These are phyloP conservation scores for Barypeithes pellucidus DNA, from an alignment of 2,888 invertebrate genomes.

Conservation along the genomic window DNA sequence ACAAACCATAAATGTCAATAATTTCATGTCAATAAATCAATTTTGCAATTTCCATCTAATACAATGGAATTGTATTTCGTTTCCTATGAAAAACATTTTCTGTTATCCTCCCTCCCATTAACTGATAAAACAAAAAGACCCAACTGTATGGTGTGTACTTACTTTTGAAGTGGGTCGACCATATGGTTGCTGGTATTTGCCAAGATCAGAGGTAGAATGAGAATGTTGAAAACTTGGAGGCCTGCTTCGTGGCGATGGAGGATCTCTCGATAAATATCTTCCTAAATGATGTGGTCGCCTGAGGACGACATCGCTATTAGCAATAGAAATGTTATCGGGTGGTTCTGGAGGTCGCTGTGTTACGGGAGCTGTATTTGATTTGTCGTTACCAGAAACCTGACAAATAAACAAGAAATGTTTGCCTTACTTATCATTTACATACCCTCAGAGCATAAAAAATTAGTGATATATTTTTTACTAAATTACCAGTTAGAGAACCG, in stretches of 20 bases:
- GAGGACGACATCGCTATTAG: conserved; percentile 34
- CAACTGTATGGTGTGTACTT: too few relatives aligned
- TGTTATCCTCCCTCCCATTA: too few relatives aligned
- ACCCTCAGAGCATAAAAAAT: neutral
- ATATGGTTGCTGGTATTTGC: conserved; percentile 24
- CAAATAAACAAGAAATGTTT: too few relatives aligned
- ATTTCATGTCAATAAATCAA: too few relatives aligned
- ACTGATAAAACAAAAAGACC: too few relatives aligned
- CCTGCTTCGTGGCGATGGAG: neutral
- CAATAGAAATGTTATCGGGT: conserved; percentile 37
- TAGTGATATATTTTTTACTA: too few relatives aligned
- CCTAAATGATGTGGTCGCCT: conserved; percentile 26
- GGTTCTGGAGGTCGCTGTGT: conserved; percentile 7
- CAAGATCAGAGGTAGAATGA: conserved; percentile 39
- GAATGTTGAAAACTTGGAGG: conserved; percentile 24
- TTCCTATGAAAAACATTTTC: too few relatives aligned
- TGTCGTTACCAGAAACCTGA: conserved; percentile 10
- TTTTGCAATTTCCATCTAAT: too few relatives aligned
- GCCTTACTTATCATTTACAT: too few relatives aligned
- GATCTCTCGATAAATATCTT: conserved; percentile 5
- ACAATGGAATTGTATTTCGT: too few relatives aligned
- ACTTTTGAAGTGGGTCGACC: conserved; percentile 22
- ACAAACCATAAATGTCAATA: too few relatives aligned
- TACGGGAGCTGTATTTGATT: neutral
- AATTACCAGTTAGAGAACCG: too few relatives aligned